A percentile compares a stretch with the other conserved stretches of the same genome.
Conservation (phyloP, 2,888 invertebrate genomes). For the Homarus gammarus region DNA sequence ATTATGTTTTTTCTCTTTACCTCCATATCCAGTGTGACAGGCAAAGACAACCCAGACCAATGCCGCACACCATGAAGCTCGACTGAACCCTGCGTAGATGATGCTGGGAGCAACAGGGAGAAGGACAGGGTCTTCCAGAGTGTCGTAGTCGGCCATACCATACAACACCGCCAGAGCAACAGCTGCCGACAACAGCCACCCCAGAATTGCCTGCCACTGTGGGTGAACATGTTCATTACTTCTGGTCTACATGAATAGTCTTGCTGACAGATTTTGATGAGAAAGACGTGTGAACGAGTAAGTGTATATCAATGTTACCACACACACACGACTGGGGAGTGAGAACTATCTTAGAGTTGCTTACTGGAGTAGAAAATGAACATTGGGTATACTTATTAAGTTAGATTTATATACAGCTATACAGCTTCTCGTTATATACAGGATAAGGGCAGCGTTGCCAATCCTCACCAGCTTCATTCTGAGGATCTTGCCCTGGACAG, state of each 20-base stretch:
- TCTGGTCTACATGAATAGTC: too few relatives aligned
- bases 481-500: background rate
- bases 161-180: conserved; percentile 87
- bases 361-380: background rate
- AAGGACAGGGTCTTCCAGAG: conserved; percentile 81
- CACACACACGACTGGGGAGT: background rate
- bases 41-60: conserved; percentile 61
- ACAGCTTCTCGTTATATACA: too few relatives aligned
- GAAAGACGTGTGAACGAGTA: too few relatives aligned
- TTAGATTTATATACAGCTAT: background rate
- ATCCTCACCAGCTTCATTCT: too few relatives aligned
- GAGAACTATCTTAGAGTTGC: background rate
- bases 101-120: conserved; percentile 8
- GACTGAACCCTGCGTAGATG: conserved; percentile 27
- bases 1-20: background rate
- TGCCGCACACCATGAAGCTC: conserved; percentile 31
- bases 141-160: conserved; percentile 83
- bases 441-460: too few relatives aligned
- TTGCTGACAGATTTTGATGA: too few relatives aligned
- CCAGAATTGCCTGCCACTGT: conserved; percentile 78
- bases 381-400: background rate
- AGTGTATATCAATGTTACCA: background rate
- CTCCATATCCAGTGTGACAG: conserved; percentile 54
- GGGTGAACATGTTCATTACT: too few relatives aligned
- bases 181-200: conserved; percentile 86